A percentile compares a stretch with the other conserved stretches of the same genome.
Conservation (phyloP, 2,113 vertebrate species). For the Nesoenas mayeri region DNA sequence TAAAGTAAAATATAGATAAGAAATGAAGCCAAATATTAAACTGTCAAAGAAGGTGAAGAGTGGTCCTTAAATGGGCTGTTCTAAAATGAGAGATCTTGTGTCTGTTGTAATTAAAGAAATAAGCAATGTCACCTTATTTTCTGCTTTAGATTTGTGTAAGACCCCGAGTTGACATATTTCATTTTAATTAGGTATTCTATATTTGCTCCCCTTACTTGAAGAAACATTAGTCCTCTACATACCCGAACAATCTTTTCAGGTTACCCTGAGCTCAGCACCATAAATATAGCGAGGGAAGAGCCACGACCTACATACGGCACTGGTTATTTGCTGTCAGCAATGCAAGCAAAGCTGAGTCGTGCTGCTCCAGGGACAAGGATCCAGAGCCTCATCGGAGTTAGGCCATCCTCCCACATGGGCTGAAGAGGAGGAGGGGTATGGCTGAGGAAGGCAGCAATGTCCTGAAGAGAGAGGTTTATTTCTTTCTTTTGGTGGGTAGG, state of each 20-base stretch:
- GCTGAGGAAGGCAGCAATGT: not conserved
- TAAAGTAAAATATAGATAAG: not conserved
- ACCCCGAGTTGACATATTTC: conserved; percentile 26
- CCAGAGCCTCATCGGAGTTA: not conserved
- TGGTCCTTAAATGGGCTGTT: not conserved
- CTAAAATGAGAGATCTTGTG: not conserved
- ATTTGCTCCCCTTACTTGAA: conserved; percentile 27
- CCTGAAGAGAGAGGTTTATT: not conserved
- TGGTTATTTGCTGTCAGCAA: not conserved
- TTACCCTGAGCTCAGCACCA: conserved; percentile 25
- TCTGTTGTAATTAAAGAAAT: not conserved
- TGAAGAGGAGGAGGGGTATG: not conserved
- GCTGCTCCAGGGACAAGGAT: not conserved
- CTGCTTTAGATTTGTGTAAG: conserved; percentile 30
- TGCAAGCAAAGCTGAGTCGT: not conserved
- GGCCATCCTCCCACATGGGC: not conserved
- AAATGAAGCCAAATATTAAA: not conserved
- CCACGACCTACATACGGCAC: not conserved
- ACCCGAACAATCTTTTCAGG: not conserved
- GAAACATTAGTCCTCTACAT: not conserved
- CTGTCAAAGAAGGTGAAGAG: not conserved
- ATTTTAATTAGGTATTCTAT: conserved; percentile 41
- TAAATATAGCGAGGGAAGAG: not conserved
- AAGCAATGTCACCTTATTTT: conserved; percentile 44
- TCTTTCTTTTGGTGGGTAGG: not conserved